These are phyloP conservation scores for Crypturellus tataupa DNA, from an alignment of 2,797 vertebrate species.

Conservation along the genomic window DNA sequence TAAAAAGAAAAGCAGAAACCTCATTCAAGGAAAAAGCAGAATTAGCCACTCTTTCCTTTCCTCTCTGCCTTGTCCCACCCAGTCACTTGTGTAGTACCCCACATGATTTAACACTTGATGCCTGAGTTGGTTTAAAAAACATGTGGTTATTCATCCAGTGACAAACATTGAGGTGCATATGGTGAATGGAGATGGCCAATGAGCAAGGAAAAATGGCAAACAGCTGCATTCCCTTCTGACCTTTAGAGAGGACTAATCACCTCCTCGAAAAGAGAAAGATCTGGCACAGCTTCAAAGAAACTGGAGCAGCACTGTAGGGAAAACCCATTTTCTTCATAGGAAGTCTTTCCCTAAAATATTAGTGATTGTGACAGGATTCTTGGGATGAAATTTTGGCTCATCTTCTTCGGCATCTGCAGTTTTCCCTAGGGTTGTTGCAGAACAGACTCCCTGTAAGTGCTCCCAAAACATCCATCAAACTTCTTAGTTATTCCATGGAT, in stretches of 20 bases:
- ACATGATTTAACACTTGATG: not conserved
- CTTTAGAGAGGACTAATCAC: not conserved
- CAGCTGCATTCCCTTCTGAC: not conserved
- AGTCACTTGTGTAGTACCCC: not conserved
- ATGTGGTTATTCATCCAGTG: not conserved
- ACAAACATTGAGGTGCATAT: not conserved
- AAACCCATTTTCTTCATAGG: not conserved
- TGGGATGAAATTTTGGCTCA: not conserved
- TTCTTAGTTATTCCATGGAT: not conserved
- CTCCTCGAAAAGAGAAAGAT: not conserved
- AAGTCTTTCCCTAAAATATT: not conserved
- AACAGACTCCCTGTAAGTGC: not conserved
- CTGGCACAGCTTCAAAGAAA: not conserved
- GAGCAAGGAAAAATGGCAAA: not conserved
- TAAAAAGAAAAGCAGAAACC: not conserved
- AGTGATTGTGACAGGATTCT: not conserved
- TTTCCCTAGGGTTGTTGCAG: not conserved
- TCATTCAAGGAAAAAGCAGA: not conserved
- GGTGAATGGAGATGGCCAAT: too few species aligned
- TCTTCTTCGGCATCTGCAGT: not conserved
- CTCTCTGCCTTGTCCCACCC: not conserved
- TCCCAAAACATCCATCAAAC: not conserved
- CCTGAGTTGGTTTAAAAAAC: not conserved
- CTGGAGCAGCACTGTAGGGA: not conserved
- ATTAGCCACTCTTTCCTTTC: rapidly evolving